Evolutionary conservation across 1,140 invertebrate genomes (phyloP).

Genomic region (Trinorchestia longiramus): DNA sequence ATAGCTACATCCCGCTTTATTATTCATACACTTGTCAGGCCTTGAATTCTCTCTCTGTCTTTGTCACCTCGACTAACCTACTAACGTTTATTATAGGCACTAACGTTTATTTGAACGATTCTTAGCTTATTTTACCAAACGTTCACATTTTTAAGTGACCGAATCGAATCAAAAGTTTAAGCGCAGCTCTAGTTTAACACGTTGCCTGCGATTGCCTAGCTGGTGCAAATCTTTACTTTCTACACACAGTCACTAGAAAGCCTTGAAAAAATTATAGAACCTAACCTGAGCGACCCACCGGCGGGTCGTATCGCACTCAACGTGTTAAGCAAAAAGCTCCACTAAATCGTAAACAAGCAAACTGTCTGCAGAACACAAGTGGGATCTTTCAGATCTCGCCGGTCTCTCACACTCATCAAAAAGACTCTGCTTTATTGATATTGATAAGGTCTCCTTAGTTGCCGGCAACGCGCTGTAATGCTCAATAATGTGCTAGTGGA

Average conservation of each 20-base stretch:
- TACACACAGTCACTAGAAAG: neutral
- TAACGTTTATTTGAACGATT: neutral
- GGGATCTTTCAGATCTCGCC: constrained; percentile 32
- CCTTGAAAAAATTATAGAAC: too few relatives aligned
- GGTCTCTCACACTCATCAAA: constrained; percentile 51
- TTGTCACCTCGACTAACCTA: neutral
- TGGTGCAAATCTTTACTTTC: neutral
- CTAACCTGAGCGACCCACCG: too few relatives aligned
- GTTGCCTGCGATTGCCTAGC: neutral
- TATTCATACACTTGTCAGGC: too few relatives aligned
- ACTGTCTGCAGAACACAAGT: neutral
- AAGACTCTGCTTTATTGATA: constrained; percentile 4
- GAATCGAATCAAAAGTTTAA: neutral
- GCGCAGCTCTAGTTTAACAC: neutral
- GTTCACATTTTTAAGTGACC: neutral
- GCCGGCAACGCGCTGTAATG: neutral
- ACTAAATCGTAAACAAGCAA: neutral
- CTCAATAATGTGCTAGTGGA: constrained; percentile 19
- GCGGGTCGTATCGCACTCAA: too few relatives aligned
- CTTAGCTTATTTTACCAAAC: neutral
- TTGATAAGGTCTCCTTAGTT: constrained; percentile 44
- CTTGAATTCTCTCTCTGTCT: too few relatives aligned
- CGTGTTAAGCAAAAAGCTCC: neutral
- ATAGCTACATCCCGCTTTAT: too few relatives aligned
- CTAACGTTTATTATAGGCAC: neutral